phyloP scores from a whole-genome alignment of 2,797 vertebrate genomes.

The Trichosurus vulpecula region DNA sequence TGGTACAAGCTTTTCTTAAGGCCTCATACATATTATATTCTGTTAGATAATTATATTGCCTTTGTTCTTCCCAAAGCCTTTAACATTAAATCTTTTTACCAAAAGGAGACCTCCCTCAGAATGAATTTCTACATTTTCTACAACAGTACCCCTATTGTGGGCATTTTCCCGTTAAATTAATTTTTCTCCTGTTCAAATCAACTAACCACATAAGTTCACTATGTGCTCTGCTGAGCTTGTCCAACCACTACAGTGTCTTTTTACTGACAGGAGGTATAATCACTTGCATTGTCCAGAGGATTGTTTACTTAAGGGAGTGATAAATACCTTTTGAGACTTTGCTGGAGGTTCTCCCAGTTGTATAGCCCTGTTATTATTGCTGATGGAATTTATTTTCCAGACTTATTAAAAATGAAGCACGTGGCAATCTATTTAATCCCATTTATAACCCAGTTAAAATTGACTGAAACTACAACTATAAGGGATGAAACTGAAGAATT shows the following conservation, averaged over 20 bases:
- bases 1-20: not conserved
- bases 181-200: slow-evolving; percentile 67
- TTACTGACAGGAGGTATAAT: slow-evolving; percentile 75
- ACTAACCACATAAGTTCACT: slow-evolving; percentile 64
- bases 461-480: slow-evolving; percentile 79
- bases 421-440: slow-evolving; percentile 67
- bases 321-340: slow-evolving; percentile 73
- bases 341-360: slow-evolving; percentile 74
- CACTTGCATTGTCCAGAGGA: slow-evolving; percentile 67
- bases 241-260: slow-evolving; percentile 60
- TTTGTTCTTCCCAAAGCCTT: not conserved
- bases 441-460: slow-evolving; percentile 81
- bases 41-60: too few species aligned
- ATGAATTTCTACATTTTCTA: slow-evolving; percentile 20
- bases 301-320: slow-evolving; percentile 74
- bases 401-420: slow-evolving; percentile 76
- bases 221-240: slow-evolving; percentile 37
- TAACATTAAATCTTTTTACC: not conserved
- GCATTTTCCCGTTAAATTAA: slow-evolving; percentile 60
- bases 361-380: slow-evolving; percentile 80
- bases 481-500: slow-evolving; percentile 69
- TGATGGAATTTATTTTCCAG: slow-evolving; percentile 82
- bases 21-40: not conserved
- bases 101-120: not conserved
- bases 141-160: slow-evolving; percentile 12